Evolutionary conservation across 2,888 invertebrate species (phyloP).

Genomic region (Brassicogethes aeneus): DNA sequence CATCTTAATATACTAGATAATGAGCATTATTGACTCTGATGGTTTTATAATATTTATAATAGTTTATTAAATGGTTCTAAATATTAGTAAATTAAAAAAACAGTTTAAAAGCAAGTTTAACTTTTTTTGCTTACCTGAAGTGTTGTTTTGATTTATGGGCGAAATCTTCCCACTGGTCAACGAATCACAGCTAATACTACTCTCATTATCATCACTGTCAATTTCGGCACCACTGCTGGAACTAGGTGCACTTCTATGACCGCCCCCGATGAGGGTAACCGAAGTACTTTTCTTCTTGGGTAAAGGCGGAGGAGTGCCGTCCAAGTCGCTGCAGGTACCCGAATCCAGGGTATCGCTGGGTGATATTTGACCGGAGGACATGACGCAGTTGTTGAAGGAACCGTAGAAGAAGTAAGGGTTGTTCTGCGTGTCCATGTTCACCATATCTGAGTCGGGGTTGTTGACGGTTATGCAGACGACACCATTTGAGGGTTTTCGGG

Average conservation of each 20-base stretch:
- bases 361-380: conserved; percentile 75
- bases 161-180: conserved; percentile 61
- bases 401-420: conserved; percentile 50
- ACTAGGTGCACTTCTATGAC: conserved; percentile 40
- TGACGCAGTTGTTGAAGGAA: conserved; percentile 48
- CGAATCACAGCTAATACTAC: conserved; percentile 75
- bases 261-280: conserved; percentile 47
- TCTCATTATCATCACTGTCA: conserved; percentile 65
- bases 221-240: conserved; percentile 55
- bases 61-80: no score
- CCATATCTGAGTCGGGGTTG: conserved; percentile 43
- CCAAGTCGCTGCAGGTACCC: conserved; percentile 77
- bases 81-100: no score
- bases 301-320: conserved; percentile 61
- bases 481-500: conserved; percentile 30
- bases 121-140: conserved; percentile 1
- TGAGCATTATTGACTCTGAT: no score
- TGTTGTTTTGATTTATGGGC: conserved; percentile 14
- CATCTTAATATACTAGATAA: no score
- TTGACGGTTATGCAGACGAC: conserved; percentile 47
- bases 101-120: no score
- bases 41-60: no score
- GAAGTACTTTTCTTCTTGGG: conserved; percentile 54
- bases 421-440: conserved; percentile 33
- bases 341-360: conserved; percentile 77